Conservation (phyloP, 2,113 vertebrate genomes). For the Anguilla japonica region DNA sequence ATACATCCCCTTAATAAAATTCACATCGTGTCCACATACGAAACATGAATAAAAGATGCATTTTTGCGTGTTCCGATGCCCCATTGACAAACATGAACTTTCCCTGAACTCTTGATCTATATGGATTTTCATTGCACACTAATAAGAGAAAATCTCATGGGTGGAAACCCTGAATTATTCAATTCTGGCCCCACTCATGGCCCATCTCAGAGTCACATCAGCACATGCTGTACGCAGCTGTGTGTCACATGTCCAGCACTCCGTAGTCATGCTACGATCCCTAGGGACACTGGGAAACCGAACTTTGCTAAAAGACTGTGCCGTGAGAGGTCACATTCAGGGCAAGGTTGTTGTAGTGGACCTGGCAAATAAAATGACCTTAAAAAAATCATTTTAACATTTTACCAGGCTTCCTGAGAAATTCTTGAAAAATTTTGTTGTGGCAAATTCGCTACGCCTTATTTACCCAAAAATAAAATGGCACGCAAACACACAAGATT, state of each 20-base stretch:
- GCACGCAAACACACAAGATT: too few species aligned
- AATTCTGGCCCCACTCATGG: constrained; percentile 38
- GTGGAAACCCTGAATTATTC: constrained; percentile 36
- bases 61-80: neutral
- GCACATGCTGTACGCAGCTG: neutral
- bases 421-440: too few species aligned
- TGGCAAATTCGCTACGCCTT: too few species aligned
- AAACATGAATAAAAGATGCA: neutral
- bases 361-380: too few species aligned
- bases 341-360: neutral
- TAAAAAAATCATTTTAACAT: too few species aligned
- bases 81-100: neutral
- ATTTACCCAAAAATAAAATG: too few species aligned
- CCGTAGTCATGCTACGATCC: neutral
- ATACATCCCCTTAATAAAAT: neutral
- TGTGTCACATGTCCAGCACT: neutral
- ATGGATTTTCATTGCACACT: neutral
- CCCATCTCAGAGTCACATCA: constrained; percentile 12
- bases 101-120: neutral
- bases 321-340: neutral
- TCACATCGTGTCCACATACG: neutral
- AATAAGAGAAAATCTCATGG: neutral
- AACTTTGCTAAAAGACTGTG: neutral
- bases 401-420: too few species aligned
- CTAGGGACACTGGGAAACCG: neutral